Conservation (phyloP, 2,113 vertebrate species). For the Trematocara macrostoma region DNA sequence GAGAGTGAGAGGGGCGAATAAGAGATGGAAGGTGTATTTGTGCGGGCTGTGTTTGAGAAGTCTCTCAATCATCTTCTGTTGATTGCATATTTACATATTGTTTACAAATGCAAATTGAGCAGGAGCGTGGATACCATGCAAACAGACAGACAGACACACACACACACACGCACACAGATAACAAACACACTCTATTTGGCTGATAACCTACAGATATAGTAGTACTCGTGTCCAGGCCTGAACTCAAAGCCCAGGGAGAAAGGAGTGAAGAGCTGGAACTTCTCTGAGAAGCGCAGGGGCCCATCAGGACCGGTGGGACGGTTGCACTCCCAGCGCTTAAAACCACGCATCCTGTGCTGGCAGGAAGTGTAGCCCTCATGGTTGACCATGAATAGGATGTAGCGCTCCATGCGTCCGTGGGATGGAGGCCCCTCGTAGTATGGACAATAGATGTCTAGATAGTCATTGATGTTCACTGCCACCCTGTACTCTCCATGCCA, state of each 20-base stretch:
- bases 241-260: constrained; percentile 98
- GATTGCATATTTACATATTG: constrained; percentile 59
- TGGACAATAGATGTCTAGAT: constrained; percentile 96
- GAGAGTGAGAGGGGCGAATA: background rate
- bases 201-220: constrained; percentile 91
- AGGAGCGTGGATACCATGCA: background rate
- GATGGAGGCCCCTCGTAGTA: constrained; percentile 86
- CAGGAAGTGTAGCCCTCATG: constrained; percentile 87
- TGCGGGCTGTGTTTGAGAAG: constrained; percentile 20
- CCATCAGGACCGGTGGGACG: constrained; percentile 85
- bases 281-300: constrained; percentile 93
- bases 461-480: constrained; percentile 95
- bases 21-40: constrained; percentile 11
- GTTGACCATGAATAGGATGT: constrained; percentile 95
- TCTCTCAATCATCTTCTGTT: constrained; percentile 40
- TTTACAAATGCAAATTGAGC: constrained; percentile 45
- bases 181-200: background rate
- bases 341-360: constrained; percentile 90
- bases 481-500: constrained; percentile 88
- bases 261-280: constrained; percentile 98
- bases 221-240: constrained; percentile 91
- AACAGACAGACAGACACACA: background rate
- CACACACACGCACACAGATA: background rate
- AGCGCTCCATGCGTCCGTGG: constrained; percentile 85
- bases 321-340: constrained; percentile 98